Base-by-base conservation (phyloP, 2,888 invertebrate genomes). In the Dasypogon diadema region DNA sequence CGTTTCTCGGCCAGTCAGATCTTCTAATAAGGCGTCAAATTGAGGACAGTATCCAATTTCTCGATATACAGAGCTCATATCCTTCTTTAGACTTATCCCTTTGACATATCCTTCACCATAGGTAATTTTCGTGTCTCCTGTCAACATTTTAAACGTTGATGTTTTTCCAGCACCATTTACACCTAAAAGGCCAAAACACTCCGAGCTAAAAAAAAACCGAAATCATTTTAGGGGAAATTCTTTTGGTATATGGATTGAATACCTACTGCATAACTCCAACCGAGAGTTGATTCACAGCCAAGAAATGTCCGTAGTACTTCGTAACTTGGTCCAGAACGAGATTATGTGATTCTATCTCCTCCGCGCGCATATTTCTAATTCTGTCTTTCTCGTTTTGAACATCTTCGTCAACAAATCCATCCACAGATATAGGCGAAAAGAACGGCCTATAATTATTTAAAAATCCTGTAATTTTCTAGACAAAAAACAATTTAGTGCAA, bases 161-260 rank as follows among this genome's bases (percentile, higher is more conserved):
- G 94, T 95, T 85, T 95, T 96, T 0, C 95, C 95, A 2, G 95
- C 95, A 8, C 96, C 95, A 83, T 96, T 95, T 0, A 94, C 91
- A 0, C 95, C 94, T 63, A 95, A 86, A 48, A 95, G 85, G 1
- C 95, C 95, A 81, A 95, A 95, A 82, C 94, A 94, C 85, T 95
- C 95, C 8, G 89, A 89, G 76, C 91, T 84, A 22, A 22, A 55
- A 37, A 68, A 26, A 30, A 14, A 51, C n/a, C n/a, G n/a, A n/a
- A n/a, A n/a, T n/a, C n/a, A n/a, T n/a, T 18, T 30, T 10, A 30
- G 10, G 34, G 5, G 10, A 30, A 30, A 30, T 30, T 30, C 5
- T 30, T 30, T 5, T 30, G 34, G 5, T 6, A 30, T 6, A 30
- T 10, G 6, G 6, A 10, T 0, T 6, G 34, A 30, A 30, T 42